Evolutionary conservation across 1,140 invertebrate genomes (phyloP).

Genomic region (Ceratosolen solmsi): DNA sequence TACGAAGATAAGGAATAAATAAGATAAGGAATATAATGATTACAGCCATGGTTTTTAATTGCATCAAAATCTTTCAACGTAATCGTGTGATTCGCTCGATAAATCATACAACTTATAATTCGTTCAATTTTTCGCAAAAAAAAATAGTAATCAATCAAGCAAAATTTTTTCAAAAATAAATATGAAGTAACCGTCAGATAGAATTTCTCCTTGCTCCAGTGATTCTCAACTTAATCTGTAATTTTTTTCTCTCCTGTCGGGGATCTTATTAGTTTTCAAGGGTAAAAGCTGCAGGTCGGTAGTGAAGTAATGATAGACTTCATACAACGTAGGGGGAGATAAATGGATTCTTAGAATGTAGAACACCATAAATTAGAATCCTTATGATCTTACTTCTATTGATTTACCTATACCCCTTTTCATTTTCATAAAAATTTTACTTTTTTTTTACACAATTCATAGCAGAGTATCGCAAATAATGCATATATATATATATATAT

Average conservation of each 20-base stretch:
- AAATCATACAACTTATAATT: not conserved
- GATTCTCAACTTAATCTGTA: not conserved
- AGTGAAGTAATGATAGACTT: constrained; percentile 43
- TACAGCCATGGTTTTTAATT: too few species aligned
- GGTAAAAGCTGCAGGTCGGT: constrained; percentile 32
- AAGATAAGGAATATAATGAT: too few species aligned
- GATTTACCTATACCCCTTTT: constrained; percentile 16
- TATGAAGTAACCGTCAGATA: constrained; percentile 5
- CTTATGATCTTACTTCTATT: constrained; percentile 19
- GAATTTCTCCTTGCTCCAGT: constrained; percentile 16
- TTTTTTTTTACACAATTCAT: not conserved
- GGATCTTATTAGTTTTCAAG: constrained; percentile 24
- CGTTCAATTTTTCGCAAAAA: not conserved
- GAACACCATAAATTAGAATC: constrained; percentile 37
- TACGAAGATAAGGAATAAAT: too few species aligned
- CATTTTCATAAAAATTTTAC: not conserved
- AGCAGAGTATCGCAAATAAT: not conserved
- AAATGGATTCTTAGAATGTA: constrained; percentile 38
- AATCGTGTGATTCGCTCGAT: too few species aligned
- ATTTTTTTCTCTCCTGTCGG: not conserved
- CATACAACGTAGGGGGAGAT: constrained; percentile 44
- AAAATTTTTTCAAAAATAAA: not conserved
- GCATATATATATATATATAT: too few species aligned
- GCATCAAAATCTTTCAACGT: too few species aligned
- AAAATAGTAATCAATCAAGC: constrained; percentile 10